These are phyloP conservation scores for Axis porcinus DNA, from an alignment of 2,113 vertebrate genomes.

Conservation along the genomic window DNA sequence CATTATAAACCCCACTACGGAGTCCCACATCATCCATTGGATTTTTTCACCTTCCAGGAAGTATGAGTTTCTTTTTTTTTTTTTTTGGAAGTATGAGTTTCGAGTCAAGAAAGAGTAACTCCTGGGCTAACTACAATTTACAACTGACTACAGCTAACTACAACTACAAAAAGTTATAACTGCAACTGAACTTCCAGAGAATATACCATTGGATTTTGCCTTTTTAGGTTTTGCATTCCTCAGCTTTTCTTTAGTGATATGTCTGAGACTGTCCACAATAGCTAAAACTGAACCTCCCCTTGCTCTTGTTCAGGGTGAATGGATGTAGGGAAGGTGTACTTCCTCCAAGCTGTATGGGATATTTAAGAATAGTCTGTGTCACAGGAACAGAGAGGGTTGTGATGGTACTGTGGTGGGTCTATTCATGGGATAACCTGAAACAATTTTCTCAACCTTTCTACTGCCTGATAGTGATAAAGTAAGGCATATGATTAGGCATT, in stretches of 20 bases:
- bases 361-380: background rate
- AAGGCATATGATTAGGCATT: background rate
- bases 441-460: background rate
- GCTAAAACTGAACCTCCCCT: background rate
- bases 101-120: background rate
- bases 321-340: background rate
- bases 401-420: background rate
- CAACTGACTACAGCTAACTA: background rate
- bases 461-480: background rate
- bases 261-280: background rate
- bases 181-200: background rate
- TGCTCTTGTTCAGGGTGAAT: background rate
- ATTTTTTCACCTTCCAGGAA: background rate
- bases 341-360: background rate
- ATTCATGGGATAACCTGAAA: background rate
- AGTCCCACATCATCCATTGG: background rate
- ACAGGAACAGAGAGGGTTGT: background rate
- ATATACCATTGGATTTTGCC: background rate
- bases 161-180: background rate
- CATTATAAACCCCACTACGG: background rate
- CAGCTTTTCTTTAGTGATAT: background rate
- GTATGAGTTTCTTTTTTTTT: background rate
- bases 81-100: background rate
- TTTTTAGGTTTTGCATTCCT: background rate
- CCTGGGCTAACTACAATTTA: background rate